phyloP scores from a whole-genome alignment of 2,797 vertebrate genomes.

The Spinus pinus region DNA sequence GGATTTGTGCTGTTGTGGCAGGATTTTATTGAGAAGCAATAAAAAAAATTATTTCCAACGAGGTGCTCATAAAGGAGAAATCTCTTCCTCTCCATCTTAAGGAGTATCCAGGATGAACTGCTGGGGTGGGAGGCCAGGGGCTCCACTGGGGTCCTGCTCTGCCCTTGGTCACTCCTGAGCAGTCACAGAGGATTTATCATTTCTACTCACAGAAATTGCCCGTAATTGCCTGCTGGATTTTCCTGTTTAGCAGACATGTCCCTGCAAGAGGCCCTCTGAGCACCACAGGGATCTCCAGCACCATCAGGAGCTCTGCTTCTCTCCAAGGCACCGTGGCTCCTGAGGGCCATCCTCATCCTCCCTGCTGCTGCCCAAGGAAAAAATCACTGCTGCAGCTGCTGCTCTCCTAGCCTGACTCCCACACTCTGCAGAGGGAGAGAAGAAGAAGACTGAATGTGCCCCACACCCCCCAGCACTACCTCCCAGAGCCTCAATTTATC shows the following conservation, averaged over 20 bases:
- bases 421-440: background rate
- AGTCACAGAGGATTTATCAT: background rate
- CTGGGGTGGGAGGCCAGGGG: rapidly evolving
- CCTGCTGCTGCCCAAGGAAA: background rate
- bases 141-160: background rate
- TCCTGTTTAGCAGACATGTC: background rate
- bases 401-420: background rate
- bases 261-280: background rate
- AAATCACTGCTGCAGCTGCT: background rate
- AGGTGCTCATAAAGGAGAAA: background rate
- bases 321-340: background rate
- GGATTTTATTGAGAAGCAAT: conserved; percentile 32
- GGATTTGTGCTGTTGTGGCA: conserved; percentile 33
- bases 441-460: background rate
- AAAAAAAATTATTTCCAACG: background rate
- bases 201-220: background rate
- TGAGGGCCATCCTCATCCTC: background rate
- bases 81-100: background rate
- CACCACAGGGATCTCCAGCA: background rate
- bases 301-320: rapidly evolving
- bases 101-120: background rate
- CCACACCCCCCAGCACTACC: background rate
- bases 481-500: background rate
- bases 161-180: background rate
- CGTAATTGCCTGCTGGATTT: background rate